Evolutionary conservation across 2,113 vertebrate species (phyloP), one percentile per base, ranked within the genome.

Genomic region (Python bivittatus): DNA sequence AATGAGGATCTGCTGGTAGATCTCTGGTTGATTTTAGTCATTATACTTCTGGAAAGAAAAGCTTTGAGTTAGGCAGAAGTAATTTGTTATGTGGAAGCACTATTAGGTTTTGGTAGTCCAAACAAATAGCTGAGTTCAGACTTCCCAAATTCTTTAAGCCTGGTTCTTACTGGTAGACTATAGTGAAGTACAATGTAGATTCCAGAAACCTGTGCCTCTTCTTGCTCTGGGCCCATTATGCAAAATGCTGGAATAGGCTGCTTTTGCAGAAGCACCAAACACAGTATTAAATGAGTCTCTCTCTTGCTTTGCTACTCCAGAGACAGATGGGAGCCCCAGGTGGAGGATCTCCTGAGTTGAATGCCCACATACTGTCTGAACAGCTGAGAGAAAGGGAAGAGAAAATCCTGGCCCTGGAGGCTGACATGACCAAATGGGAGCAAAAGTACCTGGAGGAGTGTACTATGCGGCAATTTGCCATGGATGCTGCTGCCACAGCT

Each of bases 391-490:
- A 99, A 96, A 98, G 97, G 72, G 99, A 99, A 96, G 99, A 99
- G 95, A 97, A 98, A 84, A 98, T 99, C 92, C 96, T 99, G 96
- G 99, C 98, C 0, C 97, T 99, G 94, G 99, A 99, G 96, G 99
- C 99, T 0, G 99, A 99, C 95, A 99, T 99, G 98, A 99, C 99
- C 94, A 99, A 98, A 95, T 99, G 99, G 99, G 99, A 99, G 95
- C 99, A 99, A 94, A 99, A 99, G 94, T 99, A 99, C 92, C 95
- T 99, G 94, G 99, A 99, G 96, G 99, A 99, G 92, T 99, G 99
- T 94, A 99, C 99, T 94, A 99, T 99, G 99, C 97, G 99, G 90
- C 99, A 99, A 97, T 99, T 99, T 1, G 99, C 99, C 91, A 99
- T 99, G 99, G 99, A 99, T 0, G 99, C 99, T 0, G 99, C 99